Percentiles rank a stretch among this genome's conserved stretches.
phyloP scores from a whole-genome alignment of 2,113 vertebrate species.

The Orcinus orca region DNA sequence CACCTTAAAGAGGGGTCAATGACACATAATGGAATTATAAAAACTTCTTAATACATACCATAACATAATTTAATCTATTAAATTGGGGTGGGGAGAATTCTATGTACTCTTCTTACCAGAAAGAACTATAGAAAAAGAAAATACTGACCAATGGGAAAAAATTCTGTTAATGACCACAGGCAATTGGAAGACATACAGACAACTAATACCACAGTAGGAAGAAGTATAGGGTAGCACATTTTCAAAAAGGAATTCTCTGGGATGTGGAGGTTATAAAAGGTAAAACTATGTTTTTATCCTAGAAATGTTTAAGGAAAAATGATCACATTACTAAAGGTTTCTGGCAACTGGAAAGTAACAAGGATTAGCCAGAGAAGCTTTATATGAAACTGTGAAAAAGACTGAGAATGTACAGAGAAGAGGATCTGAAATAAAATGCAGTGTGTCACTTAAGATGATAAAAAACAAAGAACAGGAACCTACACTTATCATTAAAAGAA shows the following conservation, averaged over 20 bases:
- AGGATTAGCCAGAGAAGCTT: slow-evolving; percentile 47
- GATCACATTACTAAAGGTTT: slow-evolving; percentile 20
- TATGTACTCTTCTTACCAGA: not conserved
- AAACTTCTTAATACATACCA: not conserved
- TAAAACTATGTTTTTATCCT: slow-evolving; percentile 38
- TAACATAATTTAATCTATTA: slow-evolving; percentile 19
- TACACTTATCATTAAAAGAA: not conserved
- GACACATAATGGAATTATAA: slow-evolving; percentile 14
- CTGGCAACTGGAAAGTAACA: slow-evolving; percentile 29
- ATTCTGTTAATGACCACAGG: not conserved
- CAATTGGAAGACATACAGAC: not conserved
- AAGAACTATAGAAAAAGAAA: not conserved
- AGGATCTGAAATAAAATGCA: not conserved
- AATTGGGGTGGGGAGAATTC: not conserved
- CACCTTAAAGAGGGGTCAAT: not conserved
- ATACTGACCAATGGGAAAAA: not conserved
- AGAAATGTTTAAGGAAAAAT: slow-evolving; percentile 29
- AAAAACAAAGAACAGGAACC: not conserved
- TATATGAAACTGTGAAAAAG: not conserved
- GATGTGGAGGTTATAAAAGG: slow-evolving; percentile 6
- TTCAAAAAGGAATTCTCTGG: slow-evolving; percentile 33
- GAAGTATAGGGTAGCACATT: not conserved
- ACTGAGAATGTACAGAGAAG: not conserved
- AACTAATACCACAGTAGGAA: not conserved
- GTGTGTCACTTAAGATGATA: not conserved